Evolutionary conservation across 2,113 vertebrate genomes (phyloP).

Genomic region (Zosterops japonicus): DNA sequence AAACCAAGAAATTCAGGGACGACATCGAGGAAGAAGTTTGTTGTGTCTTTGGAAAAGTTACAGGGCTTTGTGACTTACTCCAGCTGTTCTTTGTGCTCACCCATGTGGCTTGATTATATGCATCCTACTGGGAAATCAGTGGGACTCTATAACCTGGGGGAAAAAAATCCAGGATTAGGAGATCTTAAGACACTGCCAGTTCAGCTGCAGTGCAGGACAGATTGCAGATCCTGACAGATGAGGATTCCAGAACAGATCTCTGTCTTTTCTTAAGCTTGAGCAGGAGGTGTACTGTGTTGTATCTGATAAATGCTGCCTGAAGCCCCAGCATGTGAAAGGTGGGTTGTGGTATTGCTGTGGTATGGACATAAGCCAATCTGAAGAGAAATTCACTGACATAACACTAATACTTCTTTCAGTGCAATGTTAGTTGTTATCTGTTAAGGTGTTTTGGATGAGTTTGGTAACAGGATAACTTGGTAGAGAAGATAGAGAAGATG

Average conservation of each 20-base stretch:
- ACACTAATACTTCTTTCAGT: background rate
- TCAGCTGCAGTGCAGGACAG: background rate
- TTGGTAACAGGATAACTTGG: background rate
- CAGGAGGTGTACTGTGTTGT: background rate
- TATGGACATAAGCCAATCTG: background rate
- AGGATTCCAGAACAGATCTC: background rate
- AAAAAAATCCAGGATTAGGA: background rate
- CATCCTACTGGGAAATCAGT: background rate
- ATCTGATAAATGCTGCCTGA: background rate
- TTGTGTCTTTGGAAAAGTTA: background rate
- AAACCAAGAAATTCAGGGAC: too few species aligned
- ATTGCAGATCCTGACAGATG: background rate
- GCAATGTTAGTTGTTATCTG: background rate
- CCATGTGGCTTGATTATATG: background rate
- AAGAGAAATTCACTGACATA: background rate
- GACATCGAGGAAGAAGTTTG: background rate
- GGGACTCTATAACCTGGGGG: background rate
- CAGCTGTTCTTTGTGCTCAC: background rate
- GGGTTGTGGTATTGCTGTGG: background rate
- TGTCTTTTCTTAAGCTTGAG: background rate
- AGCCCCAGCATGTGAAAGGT: fast-evolving
- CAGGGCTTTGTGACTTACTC: background rate
- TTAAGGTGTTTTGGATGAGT: background rate
- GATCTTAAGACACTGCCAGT: background rate
- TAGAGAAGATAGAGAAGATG: background rate